Conservation (phyloP, 2,888 invertebrate genomes). For the Agrochola litura region DNA sequence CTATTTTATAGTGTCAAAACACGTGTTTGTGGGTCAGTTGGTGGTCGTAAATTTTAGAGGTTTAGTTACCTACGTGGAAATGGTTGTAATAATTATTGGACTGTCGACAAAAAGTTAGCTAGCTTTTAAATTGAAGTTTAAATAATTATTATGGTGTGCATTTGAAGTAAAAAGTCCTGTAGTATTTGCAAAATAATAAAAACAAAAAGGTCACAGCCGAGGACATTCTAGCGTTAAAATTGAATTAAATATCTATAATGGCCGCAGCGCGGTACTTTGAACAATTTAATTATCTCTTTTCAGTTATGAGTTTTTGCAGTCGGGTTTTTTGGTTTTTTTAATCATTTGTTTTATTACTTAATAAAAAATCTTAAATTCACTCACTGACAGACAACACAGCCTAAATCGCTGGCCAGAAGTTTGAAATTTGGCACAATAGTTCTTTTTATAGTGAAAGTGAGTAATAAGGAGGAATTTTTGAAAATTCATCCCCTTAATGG, state of each 20-base stretch:
- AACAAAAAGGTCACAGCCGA: neutral
- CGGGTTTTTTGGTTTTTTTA: too few species aligned
- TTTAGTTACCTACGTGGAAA: conserved; percentile 18
- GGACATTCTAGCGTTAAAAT: conserved; percentile 23
- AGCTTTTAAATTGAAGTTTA: neutral
- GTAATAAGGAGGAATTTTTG: neutral
- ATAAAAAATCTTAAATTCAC: neutral
- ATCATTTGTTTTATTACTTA: too few species aligned
- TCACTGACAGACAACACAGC: neutral
- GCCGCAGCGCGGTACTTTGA: conserved; percentile 12
- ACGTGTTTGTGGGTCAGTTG: conserved; percentile 48
- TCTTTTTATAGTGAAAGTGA: neutral
- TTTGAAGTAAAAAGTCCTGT: neutral
- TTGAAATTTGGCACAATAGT: neutral
- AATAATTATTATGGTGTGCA: neutral
- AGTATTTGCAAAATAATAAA: neutral
- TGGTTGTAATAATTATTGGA: conserved; percentile 13
- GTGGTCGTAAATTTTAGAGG: conserved; percentile 34
- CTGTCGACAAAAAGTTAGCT: neutral
- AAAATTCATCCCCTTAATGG: neutral
- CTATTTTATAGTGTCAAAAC: conserved; percentile 58
- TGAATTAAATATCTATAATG: conserved; percentile 28
- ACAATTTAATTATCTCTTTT: conserved; percentile 42
- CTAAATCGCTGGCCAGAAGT: neutral
- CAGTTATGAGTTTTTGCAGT: too few species aligned